Evolutionary conservation across 2,888 invertebrate genomes (phyloP).

Genomic region (Drosophila helvetica): DNA sequence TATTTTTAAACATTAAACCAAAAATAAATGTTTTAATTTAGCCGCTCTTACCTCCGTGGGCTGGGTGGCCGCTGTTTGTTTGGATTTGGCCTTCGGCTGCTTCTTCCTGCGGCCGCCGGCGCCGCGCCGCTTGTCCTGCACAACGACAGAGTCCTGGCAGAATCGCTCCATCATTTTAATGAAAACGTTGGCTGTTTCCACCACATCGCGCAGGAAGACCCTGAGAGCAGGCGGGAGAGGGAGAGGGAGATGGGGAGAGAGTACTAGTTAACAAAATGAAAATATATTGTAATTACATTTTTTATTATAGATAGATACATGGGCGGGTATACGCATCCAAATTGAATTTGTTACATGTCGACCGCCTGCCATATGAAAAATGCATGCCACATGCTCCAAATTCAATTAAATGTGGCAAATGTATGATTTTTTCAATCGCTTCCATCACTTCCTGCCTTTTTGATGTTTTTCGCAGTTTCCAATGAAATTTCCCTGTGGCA

Average conservation of each 20-base stretch:
- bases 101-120: conserved; percentile 60
- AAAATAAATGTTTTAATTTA: conserved; percentile 39
- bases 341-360: conserved; percentile 37
- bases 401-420: conserved; percentile 68
- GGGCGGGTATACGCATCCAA: conserved; percentile 16
- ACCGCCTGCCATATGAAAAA: conserved; percentile 25
- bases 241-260: not conserved
- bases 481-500: conserved; percentile 19
- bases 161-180: conserved; percentile 93
- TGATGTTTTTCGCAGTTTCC: conserved; percentile 18
- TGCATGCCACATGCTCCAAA: conserved; percentile 49
- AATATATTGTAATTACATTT: conserved; percentile 67
- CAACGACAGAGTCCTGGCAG: conserved; percentile 87
- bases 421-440: conserved; percentile 33
- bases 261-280: conserved; percentile 56
- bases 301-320: conserved; percentile 26
- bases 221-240: conserved; percentile 84
- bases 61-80: conserved; percentile 41
- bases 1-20: conserved; percentile 63
- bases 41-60: conserved; percentile 78
- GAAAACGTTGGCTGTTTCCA: conserved; percentile 95
- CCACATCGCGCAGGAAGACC: conserved; percentile 92
- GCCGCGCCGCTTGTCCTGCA: conserved; percentile 86
- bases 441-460: conserved; percentile 3
- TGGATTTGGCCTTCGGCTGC: conserved; percentile 83